Evolutionary conservation across 2,888 invertebrate species (phyloP).

Genomic region (Perizoma flavofasciatum): DNA sequence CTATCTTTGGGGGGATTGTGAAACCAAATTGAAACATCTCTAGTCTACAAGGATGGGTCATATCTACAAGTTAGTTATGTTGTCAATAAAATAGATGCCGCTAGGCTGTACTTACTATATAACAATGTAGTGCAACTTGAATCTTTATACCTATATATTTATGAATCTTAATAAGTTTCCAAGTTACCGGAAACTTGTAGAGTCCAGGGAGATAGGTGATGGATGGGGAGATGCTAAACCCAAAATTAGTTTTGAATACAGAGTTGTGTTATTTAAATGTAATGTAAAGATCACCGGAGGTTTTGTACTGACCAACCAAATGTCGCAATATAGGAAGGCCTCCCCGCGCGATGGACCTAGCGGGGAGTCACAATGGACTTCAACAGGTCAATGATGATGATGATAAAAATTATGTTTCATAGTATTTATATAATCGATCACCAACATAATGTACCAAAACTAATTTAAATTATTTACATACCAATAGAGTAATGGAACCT

Average conservation of each 20-base stretch:
- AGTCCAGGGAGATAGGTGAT: not conserved
- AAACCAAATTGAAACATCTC: constrained; percentile 7
- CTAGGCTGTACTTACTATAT: not conserved
- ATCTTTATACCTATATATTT: too few species aligned
- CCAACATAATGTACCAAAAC: not conserved
- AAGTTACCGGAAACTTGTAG: constrained; percentile 2
- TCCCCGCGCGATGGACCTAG: too few species aligned
- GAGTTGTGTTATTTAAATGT: not conserved
- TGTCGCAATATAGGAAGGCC: too few species aligned
- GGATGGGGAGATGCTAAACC: not conserved
- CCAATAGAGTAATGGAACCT: constrained; percentile 32
- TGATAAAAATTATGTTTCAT: too few species aligned
- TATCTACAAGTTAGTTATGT: not conserved
- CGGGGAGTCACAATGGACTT: too few species aligned
- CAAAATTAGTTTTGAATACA: not conserved
- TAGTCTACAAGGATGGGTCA: not conserved
- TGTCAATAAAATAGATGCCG: not conserved
- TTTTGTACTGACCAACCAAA: too few species aligned
- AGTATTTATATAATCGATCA: too few species aligned
- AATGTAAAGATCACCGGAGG: too few species aligned
- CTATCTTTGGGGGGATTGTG: constrained; percentile 12
- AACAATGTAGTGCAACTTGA: too few species aligned
- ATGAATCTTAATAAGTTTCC: not conserved
- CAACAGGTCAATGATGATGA: too few species aligned
- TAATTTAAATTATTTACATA: not conserved